Evolutionary conservation across 2,113 vertebrate species (phyloP).

Genomic region (Felis chaus): DNA sequence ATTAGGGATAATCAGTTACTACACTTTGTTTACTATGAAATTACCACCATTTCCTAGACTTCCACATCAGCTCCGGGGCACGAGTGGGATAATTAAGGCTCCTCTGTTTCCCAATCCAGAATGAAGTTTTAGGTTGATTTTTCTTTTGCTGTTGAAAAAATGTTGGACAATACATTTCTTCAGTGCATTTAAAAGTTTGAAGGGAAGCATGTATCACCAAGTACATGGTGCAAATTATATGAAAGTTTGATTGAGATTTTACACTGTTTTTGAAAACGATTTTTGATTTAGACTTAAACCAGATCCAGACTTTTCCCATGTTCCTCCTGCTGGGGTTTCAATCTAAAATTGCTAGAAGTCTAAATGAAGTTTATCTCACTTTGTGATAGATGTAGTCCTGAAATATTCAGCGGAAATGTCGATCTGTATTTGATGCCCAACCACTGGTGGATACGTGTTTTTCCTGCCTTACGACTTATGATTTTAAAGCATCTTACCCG

Average conservation of each 20-base stretch:
- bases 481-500: not conserved
- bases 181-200: not conserved
- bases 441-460: not conserved
- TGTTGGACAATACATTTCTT: no score
- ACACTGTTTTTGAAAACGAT: not conserved
- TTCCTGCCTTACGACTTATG: not conserved
- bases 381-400: not conserved
- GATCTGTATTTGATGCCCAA: not conserved
- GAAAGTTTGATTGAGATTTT: not conserved
- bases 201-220: not conserved
- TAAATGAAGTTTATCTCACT: not conserved
- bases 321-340: not conserved
- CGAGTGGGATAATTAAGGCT: conserved; percentile 7
- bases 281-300: conserved; percentile 6
- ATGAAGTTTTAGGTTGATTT: conserved; percentile 4
- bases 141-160: not conserved
- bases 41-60: conserved; percentile 46
- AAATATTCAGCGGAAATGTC: not conserved
- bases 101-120: conserved; percentile 26
- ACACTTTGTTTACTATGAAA: conserved; percentile 69
- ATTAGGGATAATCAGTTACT: conserved; percentile 60
- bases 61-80: not conserved
- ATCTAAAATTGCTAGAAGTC: not conserved
- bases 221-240: not conserved
- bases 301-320: not conserved